Evolutionary conservation across 2,888 invertebrate genomes (phyloP).

Genomic region (Plagodis dolabraria): DNA sequence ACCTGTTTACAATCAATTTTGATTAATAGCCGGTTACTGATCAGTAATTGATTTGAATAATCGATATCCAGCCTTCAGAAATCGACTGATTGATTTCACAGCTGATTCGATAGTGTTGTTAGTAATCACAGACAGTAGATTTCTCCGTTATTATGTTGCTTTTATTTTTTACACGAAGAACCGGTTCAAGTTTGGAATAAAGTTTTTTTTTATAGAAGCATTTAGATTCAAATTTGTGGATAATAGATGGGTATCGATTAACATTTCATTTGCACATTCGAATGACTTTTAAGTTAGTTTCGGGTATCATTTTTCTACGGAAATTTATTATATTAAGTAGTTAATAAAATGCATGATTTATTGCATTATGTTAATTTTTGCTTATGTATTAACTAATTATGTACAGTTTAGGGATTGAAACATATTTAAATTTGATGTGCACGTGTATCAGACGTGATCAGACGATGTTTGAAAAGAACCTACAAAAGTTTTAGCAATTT

Average conservation of each 20-base stretch:
- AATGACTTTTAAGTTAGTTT: conserved; percentile 19
- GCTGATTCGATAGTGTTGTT: conserved; percentile 53
- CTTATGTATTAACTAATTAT: not conserved
- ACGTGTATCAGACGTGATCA: no score
- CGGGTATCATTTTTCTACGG: conserved; percentile 13
- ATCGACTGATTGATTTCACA: conserved; percentile 58
- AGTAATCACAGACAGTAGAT: conserved; percentile 42
- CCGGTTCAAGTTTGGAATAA: conserved; percentile 24
- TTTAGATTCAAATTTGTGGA: conserved; percentile 22
- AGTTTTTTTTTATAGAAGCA: conserved; percentile 19
- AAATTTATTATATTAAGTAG: conserved; percentile 22
- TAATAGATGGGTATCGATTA: conserved; percentile 24
- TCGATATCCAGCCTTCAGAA: conserved; percentile 45
- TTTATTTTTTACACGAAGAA: conserved; percentile 34
- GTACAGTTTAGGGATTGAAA: no score
- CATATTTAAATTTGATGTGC: no score
- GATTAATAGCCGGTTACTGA: conserved; percentile 46
- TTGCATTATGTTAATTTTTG: conserved; percentile 14
- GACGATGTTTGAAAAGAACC: no score
- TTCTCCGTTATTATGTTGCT: conserved; percentile 44
- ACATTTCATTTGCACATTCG: conserved; percentile 24
- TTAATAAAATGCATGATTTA: conserved; percentile 23
- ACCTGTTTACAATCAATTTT: conserved; percentile 48
- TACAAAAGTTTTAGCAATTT: no score
- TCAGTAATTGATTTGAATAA: conserved; percentile 44